Base-by-base conservation (phyloP, 2,888 invertebrate species). In the Myopa tessellatipennis region DNA sequence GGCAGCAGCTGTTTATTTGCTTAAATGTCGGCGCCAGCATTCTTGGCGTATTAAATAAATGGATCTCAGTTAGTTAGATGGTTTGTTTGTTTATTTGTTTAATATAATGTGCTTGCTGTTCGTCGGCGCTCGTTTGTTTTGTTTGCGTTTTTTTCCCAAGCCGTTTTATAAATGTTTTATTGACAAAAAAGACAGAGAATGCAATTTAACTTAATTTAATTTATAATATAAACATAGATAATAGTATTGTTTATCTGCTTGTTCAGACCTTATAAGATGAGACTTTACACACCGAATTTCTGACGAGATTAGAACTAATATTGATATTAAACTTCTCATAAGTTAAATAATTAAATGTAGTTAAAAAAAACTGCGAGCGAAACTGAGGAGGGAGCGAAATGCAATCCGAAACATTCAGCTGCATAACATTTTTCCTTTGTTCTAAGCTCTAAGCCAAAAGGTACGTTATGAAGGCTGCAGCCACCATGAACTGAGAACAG, bases 21-120 rank as follows among this genome's bases (percentile, higher is more conserved):
- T 77, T 77, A 77, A 77, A 85, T 89, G 89, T 88, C 88, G 90
- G 89, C 89, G 90, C 91, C 90, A 90, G 90, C 88, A 88, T 87
- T 90, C 90, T 88, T 89, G 87, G 88, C 87, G 88, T 89, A 88
- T 89, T 89, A 82, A 82, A 80, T 81, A 87, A 82, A 83, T 85
- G 85, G 85, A 84, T 85, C 81, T 84, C 80, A 81, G 77, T 82
- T 82, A 82, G 81, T 79, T 78, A 55, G 14, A n/a, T 55, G 5
- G 55, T 40, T 72, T 82, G 77, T 78, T 80, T 78, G 76, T 77
- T 81, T 77, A 72, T 77, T 68, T 77, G 61, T 78, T 58, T 65
- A 61, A 74, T 77, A 40, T 52, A 67, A 50, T 63, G 60, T 72
- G 72, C 68, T 67, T 67, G 63, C 65, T 71, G 26, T 77, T 77